These are phyloP conservation scores for Morinoia aosen DNA, from an alignment of 2,888 invertebrate species.

Conservation along the genomic window DNA sequence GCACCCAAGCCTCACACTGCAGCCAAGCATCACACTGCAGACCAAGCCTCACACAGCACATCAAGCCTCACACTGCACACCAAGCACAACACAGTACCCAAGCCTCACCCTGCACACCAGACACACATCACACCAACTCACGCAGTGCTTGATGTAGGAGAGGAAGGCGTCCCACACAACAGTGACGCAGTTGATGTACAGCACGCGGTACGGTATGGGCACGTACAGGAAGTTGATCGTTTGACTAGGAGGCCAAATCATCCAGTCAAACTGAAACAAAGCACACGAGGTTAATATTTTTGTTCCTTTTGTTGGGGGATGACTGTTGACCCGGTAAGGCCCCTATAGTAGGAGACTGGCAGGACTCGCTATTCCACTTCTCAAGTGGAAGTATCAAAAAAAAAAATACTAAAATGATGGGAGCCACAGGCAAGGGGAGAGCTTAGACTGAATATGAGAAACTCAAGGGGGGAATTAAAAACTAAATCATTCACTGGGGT, in stretches of 20 bases:
- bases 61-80: no score
- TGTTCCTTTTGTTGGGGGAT: background rate
- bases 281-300: conserved; percentile 68
- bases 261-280: conserved; percentile 82
- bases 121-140: background rate
- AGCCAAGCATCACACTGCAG: no score
- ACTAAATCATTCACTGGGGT: background rate
- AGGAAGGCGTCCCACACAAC: conserved; percentile 90
- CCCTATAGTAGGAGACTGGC: no score
- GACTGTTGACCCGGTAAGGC: no score
- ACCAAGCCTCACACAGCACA: no score
- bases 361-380: no score
- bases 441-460: no score
- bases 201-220: conserved; percentile 84
- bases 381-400: no score
- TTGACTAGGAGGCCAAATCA: conserved; percentile 92
- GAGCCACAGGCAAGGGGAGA: no score
- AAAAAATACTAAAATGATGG: no score
- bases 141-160: conserved; percentile 85
- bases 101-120: background rate
- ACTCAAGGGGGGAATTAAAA: no score
- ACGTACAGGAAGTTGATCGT: conserved; percentile 90
- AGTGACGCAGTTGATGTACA: conserved; percentile 88
- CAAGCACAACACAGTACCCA: background rate
- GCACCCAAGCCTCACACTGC: no score